These are phyloP conservation scores for Bufo gargarizans DNA, from an alignment of 2,113 vertebrate species.

Conservation along the genomic window DNA sequence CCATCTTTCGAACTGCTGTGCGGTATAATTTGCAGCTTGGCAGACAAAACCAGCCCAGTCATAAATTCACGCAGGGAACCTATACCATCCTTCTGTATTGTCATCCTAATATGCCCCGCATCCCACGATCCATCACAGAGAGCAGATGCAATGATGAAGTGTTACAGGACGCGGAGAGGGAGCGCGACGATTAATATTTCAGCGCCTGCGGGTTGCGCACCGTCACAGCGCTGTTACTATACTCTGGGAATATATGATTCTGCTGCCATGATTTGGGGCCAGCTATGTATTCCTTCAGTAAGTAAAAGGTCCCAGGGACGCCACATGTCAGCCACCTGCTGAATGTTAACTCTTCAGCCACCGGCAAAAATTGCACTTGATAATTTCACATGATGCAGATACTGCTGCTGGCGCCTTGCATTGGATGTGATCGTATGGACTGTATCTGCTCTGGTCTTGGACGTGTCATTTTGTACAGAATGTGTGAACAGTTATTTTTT, in stretches of 20 bases:
- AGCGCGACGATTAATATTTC: background rate
- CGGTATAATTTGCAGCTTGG: background rate
- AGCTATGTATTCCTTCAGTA: slow-evolving; percentile 4
- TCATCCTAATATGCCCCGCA: background rate
- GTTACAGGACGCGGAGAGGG: background rate
- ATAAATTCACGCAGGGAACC: background rate
- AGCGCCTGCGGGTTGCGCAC: background rate
- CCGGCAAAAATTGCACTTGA: background rate
- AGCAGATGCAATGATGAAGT: background rate
- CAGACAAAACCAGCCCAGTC: background rate
- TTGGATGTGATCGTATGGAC: background rate
- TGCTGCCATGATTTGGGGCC: background rate
- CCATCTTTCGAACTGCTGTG: background rate
- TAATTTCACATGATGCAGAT: background rate
- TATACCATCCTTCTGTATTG: background rate
- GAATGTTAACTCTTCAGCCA: background rate
- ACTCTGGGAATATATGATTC: background rate
- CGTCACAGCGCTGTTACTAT: background rate
- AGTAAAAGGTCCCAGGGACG: background rate
- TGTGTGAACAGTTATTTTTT: background rate
- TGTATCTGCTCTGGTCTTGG: background rate
- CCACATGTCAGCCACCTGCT: background rate
- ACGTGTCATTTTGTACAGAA: slow-evolving; percentile 26
- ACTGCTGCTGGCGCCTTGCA: background rate
- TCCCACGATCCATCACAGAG: background rate